These are phyloP conservation scores for Lamellibrachia satsuma DNA, from an alignment of 2,888 invertebrate genomes.

Conservation along the genomic window DNA sequence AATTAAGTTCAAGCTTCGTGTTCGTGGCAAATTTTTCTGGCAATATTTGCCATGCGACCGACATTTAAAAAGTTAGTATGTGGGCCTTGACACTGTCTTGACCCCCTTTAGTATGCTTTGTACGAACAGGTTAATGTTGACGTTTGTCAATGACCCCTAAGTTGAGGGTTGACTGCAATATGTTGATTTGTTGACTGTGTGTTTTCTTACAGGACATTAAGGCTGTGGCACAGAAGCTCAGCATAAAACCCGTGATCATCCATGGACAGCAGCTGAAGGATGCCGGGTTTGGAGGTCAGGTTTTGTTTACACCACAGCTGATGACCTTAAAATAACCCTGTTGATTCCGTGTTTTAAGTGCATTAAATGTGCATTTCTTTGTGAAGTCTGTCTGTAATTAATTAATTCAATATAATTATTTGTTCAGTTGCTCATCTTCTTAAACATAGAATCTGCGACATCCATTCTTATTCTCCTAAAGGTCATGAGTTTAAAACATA, in stretches of 20 bases:
- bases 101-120: too few relatives aligned
- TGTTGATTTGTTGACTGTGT: not conserved
- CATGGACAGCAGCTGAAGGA: conserved; percentile 80
- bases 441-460: too few relatives aligned
- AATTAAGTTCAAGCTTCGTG: too few relatives aligned
- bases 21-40: too few relatives aligned
- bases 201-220: conserved; percentile 72
- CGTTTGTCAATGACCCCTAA: not conserved
- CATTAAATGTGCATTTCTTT: not conserved
- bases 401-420: not conserved
- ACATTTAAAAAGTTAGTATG: too few relatives aligned
- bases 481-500: too few relatives aligned
- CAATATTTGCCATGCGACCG: too few relatives aligned
- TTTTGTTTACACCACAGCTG: not conserved
- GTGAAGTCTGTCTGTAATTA: not conserved
- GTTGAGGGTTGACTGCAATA: not conserved
- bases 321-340: not conserved
- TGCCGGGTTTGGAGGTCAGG: conserved; percentile 79
- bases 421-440: too few relatives aligned
- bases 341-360: not conserved
- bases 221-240: conserved; percentile 74
- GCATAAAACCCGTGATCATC: conserved; percentile 77
- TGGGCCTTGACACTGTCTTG: too few relatives aligned
- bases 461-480: too few relatives aligned
- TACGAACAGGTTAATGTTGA: too few relatives aligned